Conservation (phyloP, 1,140 invertebrate genomes). For the Prorops nasuta region DNA sequence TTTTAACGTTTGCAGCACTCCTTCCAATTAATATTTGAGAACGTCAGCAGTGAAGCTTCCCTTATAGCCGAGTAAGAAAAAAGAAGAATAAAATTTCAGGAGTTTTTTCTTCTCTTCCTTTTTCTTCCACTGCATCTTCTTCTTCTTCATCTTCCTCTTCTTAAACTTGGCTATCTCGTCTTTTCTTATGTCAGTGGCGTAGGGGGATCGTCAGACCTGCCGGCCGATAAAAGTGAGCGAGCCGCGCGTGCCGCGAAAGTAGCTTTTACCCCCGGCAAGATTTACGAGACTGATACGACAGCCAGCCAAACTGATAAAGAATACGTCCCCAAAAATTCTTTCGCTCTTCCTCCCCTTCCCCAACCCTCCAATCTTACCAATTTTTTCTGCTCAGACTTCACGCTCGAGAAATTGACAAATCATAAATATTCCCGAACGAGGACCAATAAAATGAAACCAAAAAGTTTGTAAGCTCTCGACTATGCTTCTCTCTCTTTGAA, state of each 20-base stretch:
- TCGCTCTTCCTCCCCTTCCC: neutral
- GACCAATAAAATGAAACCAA: no score
- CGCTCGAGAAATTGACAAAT: no score
- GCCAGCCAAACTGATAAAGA: neutral
- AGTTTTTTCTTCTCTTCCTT: no score
- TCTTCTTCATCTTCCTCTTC: slow-evolving; percentile 4
- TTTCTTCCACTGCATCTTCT: neutral
- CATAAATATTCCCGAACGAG: no score
- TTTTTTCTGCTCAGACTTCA: slow-evolving; percentile 4
- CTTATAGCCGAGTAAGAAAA: no score
- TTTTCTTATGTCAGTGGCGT: slow-evolving; percentile 16
- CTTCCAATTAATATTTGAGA: no score
- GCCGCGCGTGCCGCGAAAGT: slow-evolving; percentile 23
- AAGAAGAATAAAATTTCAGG: no score
- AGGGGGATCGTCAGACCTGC: slow-evolving; percentile 20
- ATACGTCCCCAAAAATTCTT: neutral
- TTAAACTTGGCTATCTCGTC: slow-evolving; percentile 1
- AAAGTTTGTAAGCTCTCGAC: no score
- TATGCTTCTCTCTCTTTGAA: no score
- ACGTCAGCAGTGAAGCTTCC: no score
- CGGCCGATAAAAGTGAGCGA: slow-evolving; percentile 26
- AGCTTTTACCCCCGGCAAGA: slow-evolving; percentile 22
- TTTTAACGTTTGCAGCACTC: no score
- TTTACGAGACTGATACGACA: slow-evolving; percentile 22
- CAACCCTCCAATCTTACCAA: neutral